Evolutionary conservation across 2,888 invertebrate species (phyloP).

Genomic region (Andrena hattorfiana): DNA sequence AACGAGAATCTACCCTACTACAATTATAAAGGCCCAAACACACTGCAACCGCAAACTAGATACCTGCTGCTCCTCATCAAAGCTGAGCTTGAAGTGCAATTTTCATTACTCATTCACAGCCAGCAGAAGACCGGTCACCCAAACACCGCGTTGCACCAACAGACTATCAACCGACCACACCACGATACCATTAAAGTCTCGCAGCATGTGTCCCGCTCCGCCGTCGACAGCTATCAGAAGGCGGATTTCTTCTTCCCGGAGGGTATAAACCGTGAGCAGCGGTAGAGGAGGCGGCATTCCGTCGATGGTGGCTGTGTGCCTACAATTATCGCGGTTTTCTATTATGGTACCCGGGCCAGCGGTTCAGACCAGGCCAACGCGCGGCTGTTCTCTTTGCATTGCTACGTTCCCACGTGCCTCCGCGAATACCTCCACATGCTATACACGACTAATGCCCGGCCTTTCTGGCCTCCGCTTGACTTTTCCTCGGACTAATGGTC

Average conservation of each 20-base stretch:
- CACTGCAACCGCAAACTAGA: too few species aligned
- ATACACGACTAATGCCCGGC: slow-evolving; percentile 62
- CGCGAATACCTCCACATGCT: slow-evolving; percentile 65
- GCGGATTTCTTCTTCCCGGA: slow-evolving; percentile 40
- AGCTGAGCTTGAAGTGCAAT: too few species aligned
- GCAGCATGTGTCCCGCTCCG: neutral
- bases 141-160: neutral
- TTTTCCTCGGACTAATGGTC: slow-evolving; percentile 67
- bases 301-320: slow-evolving; percentile 67
- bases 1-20: too few species aligned
- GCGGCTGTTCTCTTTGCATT: slow-evolving; percentile 69
- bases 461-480: slow-evolving; percentile 61
- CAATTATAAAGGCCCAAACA: too few species aligned
- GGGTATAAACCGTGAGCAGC: slow-evolving; percentile 42
- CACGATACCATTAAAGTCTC: neutral
- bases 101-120: too few species aligned
- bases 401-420: slow-evolving; percentile 71
- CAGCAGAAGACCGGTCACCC: neutral
- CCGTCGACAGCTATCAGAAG: slow-evolving; percentile 31
- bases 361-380: slow-evolving; percentile 67
- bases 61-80: too few species aligned
- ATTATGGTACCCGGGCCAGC: slow-evolving; percentile 69
- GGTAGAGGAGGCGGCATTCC: slow-evolving; percentile 59
- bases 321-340: slow-evolving; percentile 72
- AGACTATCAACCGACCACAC: neutral